A percentile compares a stretch with the other conserved stretches of the same genome.
Evolutionary conservation across 2,113 vertebrate genomes (phyloP).

Genomic region (Alligator sinensis): DNA sequence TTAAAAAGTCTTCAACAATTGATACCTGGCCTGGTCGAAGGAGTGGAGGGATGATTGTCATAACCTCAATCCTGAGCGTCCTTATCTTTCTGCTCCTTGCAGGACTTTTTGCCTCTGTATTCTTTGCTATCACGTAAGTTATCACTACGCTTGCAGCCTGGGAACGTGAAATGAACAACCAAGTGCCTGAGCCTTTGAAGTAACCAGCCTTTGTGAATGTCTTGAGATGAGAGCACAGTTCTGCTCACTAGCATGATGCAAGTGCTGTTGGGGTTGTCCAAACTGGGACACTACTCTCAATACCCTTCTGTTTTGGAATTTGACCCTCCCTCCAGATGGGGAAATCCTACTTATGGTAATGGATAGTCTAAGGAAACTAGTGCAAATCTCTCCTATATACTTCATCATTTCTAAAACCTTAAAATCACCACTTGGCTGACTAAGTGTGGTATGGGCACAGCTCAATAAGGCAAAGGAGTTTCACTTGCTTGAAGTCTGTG

Average conservation of each 20-base stretch:
- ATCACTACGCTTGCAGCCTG: neutral
- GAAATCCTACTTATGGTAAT: neutral
- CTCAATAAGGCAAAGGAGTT: neutral
- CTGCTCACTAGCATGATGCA: neutral
- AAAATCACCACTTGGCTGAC: neutral
- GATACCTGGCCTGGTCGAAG: conserved; percentile 74
- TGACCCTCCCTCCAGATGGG: rapidly evolving
- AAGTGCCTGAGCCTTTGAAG: neutral
- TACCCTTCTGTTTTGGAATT: neutral
- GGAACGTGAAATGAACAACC: neutral
- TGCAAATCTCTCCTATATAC: neutral
- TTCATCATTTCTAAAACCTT: neutral
- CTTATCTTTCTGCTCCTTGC: conserved; percentile 71
- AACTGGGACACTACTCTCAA: neutral
- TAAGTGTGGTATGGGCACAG: neutral
- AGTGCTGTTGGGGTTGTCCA: neutral
- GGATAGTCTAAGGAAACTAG: neutral
- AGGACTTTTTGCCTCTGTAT: conserved; percentile 44
- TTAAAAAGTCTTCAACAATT: conserved; percentile 21
- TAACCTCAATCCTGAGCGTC: conserved; percentile 75
- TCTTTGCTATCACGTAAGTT: conserved; percentile 71
- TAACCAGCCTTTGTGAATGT: neutral
- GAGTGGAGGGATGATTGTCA: conserved; percentile 76
- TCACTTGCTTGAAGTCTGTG: neutral
- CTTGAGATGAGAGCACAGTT: neutral